A percentile compares a stretch with the other conserved stretches of the same genome.
Conservation (phyloP, 2,797 vertebrate species). For the Threskiornis aethiopicus region DNA sequence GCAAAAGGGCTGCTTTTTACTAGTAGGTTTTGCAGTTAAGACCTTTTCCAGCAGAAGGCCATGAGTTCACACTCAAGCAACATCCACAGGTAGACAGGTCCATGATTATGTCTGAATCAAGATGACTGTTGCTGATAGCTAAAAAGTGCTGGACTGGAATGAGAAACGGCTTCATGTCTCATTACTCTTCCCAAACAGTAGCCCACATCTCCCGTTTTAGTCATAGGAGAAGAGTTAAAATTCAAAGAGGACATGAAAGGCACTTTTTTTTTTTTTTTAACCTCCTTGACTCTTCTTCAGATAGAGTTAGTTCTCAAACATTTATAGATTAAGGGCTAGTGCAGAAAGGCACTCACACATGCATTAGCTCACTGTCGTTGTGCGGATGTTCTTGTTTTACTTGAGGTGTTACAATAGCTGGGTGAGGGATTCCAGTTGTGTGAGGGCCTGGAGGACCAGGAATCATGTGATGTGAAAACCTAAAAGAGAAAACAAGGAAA, state of each 20-base stretch:
- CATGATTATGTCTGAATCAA: neutral
- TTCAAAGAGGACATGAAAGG: neutral
- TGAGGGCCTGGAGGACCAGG: slow-evolving; percentile 94
- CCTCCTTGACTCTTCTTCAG: neutral
- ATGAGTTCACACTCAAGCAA: neutral
- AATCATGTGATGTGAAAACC: slow-evolving; percentile 99
- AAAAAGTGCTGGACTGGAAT: neutral
- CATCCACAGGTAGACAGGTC: neutral
- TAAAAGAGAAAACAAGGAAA: slow-evolving; percentile 64
- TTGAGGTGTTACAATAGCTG: slow-evolving; percentile 98
- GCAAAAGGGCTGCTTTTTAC: neutral
- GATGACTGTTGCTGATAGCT: neutral
- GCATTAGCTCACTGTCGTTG: slow-evolving; percentile 93
- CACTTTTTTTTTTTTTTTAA: neutral
- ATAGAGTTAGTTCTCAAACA: neutral
- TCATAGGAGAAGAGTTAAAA: neutral
- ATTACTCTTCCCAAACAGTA: neutral
- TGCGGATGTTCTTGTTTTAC: slow-evolving; percentile 97
- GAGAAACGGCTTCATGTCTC: neutral
- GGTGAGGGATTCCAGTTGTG: slow-evolving; percentile 97
- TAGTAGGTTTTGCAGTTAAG: neutral
- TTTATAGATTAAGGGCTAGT: neutral
- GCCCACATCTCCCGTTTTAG: neutral
- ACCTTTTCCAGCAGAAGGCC: neutral
- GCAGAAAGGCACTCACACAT: slow-evolving; percentile 86